Conservation (phyloP, 2,797 vertebrate species). For the Bradypodion ventrale region DNA sequence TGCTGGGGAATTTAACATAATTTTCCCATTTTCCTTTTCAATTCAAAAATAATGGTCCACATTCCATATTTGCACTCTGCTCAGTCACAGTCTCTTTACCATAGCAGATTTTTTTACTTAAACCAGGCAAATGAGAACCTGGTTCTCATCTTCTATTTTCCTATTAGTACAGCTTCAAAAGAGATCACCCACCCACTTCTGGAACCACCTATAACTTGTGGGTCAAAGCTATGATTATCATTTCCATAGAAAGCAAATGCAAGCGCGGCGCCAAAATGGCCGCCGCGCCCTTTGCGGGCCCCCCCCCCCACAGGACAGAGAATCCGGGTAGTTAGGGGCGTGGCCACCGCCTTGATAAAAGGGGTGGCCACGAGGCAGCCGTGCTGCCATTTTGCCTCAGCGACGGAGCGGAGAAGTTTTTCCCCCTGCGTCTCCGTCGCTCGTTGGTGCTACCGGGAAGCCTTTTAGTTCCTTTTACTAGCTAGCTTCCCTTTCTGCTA, state of each 20-base stretch:
- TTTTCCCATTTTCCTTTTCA: background rate
- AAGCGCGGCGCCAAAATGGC: no score
- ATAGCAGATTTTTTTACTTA: background rate
- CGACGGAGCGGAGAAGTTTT: no score
- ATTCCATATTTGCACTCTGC: background rate
- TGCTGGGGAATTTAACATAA: background rate
- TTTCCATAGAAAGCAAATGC: background rate
- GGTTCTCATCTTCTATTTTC: background rate
- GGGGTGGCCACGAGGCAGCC: no score
- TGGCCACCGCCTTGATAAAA: no score
- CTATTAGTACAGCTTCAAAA: background rate
- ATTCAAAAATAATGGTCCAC: background rate
- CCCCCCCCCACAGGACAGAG: no score
- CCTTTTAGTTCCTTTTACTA: no score
- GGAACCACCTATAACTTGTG: background rate
- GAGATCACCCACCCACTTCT: background rate
- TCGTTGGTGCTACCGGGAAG: no score
- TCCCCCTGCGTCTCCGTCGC: no score
- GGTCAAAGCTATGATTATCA: background rate
- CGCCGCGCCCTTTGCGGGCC: no score
- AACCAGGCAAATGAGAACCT: background rate
- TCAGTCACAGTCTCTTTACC: background rate
- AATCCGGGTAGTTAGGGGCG: no score
- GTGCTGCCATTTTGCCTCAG: no score
- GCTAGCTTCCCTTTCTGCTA: no score